Base-by-base conservation (phyloP, 2,888 invertebrate genomes). In the Diabrotica balteata region DNA sequence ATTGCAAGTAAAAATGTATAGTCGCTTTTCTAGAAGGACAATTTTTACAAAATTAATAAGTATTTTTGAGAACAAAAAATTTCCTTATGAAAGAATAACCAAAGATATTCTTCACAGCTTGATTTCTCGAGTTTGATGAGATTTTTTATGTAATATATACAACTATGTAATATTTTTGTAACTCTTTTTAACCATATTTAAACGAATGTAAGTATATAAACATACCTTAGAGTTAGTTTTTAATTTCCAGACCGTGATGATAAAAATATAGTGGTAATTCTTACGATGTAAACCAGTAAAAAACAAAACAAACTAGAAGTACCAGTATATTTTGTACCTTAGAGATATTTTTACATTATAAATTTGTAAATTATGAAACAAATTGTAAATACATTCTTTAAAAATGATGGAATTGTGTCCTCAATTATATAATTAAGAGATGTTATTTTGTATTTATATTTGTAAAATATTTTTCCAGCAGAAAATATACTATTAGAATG, bases 21-120 rank as follows among this genome's bases (percentile, higher is more conserved):
- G 32, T 32, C 32, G 32, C 32, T 32, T 32, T 32, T 32, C 32
- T 32, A 32, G 32, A 5, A 32, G 32, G 2, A 32, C 4, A 32
- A 32, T 32, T 32, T 32, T 32, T 32, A 32, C 32, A 32, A 32
- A 32, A 32, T 32, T 32, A 32, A 32, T 32, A 32, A 32, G 32
- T 32, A 32, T 32, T 32, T 32, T 32, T 32, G 32, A 32, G 32
- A 32, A 32, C 32, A 51, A 32, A 59, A 59, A 4, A 45, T 43
- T 44, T 22, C 49, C 54, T 49, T 42, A 8, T 32, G 42, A 49
- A 43, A 46, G 54, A 63, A 59, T 55, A 52, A 67, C 67, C 67
- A 67, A 67, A 67, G 67, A 67, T 67, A 67, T 59, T 63, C 45
- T 63, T 63, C 63, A 59, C 55, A 50, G 67, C 63, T 67, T 59